These are phyloP conservation scores for Clupea harengus DNA, from an alignment of 2,113 vertebrate species.

Conservation along the genomic window DNA sequence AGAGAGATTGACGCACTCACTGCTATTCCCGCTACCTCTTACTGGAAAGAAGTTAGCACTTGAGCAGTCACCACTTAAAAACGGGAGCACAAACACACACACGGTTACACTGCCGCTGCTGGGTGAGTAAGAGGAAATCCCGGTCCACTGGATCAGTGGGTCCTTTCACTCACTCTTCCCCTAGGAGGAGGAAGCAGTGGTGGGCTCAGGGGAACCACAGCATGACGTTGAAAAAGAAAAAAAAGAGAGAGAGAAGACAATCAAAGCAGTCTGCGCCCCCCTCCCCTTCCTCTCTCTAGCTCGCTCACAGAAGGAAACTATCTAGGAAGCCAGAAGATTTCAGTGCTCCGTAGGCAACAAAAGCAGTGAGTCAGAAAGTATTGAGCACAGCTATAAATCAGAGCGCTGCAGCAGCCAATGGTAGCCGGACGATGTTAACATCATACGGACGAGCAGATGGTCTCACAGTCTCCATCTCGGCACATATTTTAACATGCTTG, in stretches of 20 bases:
- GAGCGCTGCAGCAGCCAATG: constrained; percentile 36
- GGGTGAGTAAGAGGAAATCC: constrained; percentile 48
- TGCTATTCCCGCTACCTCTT: background rate
- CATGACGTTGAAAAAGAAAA: constrained; percentile 49
- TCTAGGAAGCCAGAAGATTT: constrained; percentile 33
- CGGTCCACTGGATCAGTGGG: constrained; percentile 21
- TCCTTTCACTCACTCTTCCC: constrained; percentile 6
- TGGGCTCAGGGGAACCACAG: constrained; percentile 57
- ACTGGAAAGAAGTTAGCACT: constrained; percentile 33
- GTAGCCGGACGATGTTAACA: constrained; percentile 43
- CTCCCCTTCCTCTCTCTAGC: constrained; percentile 33
- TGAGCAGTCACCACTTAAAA: constrained; percentile 34
- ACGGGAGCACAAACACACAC: background rate
- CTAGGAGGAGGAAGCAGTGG: constrained; percentile 40
- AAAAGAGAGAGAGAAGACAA: constrained; percentile 6
- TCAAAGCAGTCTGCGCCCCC: constrained; percentile 55
- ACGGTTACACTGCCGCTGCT: background rate
- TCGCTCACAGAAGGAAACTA: constrained; percentile 3
- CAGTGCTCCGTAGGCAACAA: constrained; percentile 49
- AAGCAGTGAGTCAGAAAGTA: constrained; percentile 53
- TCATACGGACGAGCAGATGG: constrained; percentile 55
- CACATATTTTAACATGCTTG: constrained; percentile 40
- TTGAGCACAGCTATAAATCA: constrained; percentile 50
- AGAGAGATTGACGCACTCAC: constrained; percentile 19
- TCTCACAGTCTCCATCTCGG: constrained; percentile 35